These are phyloP conservation scores for Myotis davidii DNA, from an alignment of 2,113 vertebrate species.

Conservation along the genomic window DNA sequence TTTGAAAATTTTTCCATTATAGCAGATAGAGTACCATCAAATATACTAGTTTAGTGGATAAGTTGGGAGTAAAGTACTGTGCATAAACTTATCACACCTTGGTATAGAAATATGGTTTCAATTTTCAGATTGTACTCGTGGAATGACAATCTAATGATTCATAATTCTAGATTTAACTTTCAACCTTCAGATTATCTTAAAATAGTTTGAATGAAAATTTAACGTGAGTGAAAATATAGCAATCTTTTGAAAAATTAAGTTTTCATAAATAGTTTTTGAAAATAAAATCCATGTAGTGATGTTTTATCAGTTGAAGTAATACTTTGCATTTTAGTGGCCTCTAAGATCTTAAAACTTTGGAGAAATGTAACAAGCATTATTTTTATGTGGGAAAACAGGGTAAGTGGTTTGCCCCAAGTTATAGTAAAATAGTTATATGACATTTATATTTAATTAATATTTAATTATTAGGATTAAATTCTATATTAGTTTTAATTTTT, in stretches of 20 bases:
- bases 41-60: not conserved
- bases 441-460: not conserved
- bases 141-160: not conserved
- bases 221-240: not conserved
- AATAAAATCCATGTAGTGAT: not conserved
- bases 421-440: not conserved
- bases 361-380: slow-evolving; percentile 12
- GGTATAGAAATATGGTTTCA: not conserved
- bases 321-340: not conserved
- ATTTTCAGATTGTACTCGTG: not conserved
- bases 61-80: not conserved
- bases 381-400: slow-evolving; percentile 2
- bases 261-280: not conserved
- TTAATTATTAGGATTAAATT: not conserved
- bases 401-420: not conserved
- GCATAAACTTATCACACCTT: not conserved
- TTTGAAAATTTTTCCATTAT: not conserved
- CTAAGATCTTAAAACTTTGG: not conserved
- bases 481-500: not conserved
- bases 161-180: slow-evolving; percentile 47
- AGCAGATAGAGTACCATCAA: slow-evolving; percentile 12
- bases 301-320: not conserved
- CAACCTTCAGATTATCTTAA: slow-evolving; percentile 32
- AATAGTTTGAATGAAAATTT: slow-evolving; percentile 34
- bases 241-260: slow-evolving; percentile 9